Evolutionary conservation across 2,113 vertebrate species (phyloP), one percentile per base, ranked within the genome.

Genomic region (Uropsilus gracilis): DNA sequence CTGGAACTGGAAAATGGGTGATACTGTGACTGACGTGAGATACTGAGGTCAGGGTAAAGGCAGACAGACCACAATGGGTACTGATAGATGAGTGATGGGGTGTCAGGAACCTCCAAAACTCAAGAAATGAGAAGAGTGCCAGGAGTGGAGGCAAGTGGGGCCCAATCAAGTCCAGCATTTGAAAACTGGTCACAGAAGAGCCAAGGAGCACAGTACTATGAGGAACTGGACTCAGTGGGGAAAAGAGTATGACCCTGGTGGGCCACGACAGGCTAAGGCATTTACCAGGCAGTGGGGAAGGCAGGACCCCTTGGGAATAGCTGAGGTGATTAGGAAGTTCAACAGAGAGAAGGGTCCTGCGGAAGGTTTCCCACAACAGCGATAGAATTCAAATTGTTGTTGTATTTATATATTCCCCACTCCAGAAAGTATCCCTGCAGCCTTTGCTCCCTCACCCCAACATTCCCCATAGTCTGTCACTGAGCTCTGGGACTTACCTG

Each of bases 401-500:
- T 30, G 32, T 55, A 32, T 61, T 63, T 57, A 5, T 1, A 12
- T 30, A 44, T 17, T 12, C 34, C 17, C 16, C 48, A 26, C 26
- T 50, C 17, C 28, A n/a, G 90, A 83, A 78, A 46, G 32, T 6
- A 7, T 17, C 72, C 30, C 39, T 57, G 57, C 17, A 48, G 89
- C 42, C 48, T 28, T 53, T 37, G 34, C 24, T 9, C n/a, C 37
- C n/a, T 69, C 1, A 0, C 8, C 42, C 26, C 2, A 37, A 6
- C 24, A 32, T 14, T 30, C 18, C 8, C 17, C 7, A 8, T 8
- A 9, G 30, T 48, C 34, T 55, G 28, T 30, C 53, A 48, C 0
- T 1, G n/a, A 4, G 55, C 12, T 26, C 8, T 9, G 2, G 8
- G 8, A n/a, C 2, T 0, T 8, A 20, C 73, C 44, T 14, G 12